Base-by-base conservation (phyloP, 1,140 invertebrate species). In the Eciton burchellii region DNA sequence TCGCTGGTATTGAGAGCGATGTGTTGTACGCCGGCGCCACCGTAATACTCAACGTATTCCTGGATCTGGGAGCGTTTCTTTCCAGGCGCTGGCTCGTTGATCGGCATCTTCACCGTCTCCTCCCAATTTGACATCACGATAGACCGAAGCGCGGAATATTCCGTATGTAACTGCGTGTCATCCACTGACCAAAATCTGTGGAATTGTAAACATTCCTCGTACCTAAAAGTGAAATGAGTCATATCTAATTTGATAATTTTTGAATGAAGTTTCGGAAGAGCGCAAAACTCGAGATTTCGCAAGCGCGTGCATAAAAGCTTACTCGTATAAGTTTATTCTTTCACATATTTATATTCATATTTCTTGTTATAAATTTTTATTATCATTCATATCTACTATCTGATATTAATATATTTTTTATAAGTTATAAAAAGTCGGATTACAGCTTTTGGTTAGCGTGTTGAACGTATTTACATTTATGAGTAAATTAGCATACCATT, bases 101-200 rank as follows among this genome's bases (percentile, higher is more conserved):
- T 99, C 2, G 99, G 99, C 95, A 99, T 96, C 95, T 99, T 99
- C 9, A 99, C 97, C 0, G 98, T 99, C 93, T 99, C 99, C 90
- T 99, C 98, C 94, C 96, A 99, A 91, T 99, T 99, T 1, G 98
- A 97, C 95, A 99, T 97, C 0, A 99, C 99, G 84, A 99, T 98
- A 0, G 99, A 99, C 35, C 99, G 96, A 11, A 99, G 95, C 0
- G 99, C 97, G 0, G 99, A 99, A 94, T 97, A 99, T 91, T 99
- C 97, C 0, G 99, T 99, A 92, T 99, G 98, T 5, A 99, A 95
- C 93, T 99, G 98, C 9, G 95, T 96, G 92, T 99, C 99, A 92
- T 99, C 99, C 0, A 99, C 98, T 3, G 99, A 99, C 99, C 99
- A 99, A 93, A 99, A 99, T 90, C 99, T 96, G 94, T 99, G 99